Conservation (phyloP, 2,888 invertebrate genomes). For the Nomada hirtipes region DNA sequence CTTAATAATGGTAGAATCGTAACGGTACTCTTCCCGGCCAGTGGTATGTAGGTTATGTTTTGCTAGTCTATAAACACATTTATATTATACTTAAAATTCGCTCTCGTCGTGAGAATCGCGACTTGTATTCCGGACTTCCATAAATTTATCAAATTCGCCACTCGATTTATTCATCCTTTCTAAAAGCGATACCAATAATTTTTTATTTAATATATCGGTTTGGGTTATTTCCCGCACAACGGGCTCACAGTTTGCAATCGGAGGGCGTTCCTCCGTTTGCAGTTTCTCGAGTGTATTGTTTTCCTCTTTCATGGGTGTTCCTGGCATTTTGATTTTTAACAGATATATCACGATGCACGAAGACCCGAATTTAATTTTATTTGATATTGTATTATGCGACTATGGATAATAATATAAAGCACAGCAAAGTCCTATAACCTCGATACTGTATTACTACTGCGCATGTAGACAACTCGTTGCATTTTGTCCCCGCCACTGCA, state of each 20-base stretch:
- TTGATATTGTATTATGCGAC: conserved; percentile 1
- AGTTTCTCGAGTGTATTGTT: conserved; percentile 63
- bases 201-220: conserved; percentile 89
- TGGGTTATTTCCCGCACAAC: conserved; percentile 85
- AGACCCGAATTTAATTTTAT: neutral
- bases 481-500: conserved; percentile 8
- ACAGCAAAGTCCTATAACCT: conserved; percentile 35
- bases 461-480: conserved; percentile 15
- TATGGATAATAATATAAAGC: conserved; percentile 11
- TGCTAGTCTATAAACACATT: neutral
- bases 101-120: conserved; percentile 84
- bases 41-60: conserved; percentile 50
- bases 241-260: conserved; percentile 60
- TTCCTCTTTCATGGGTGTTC: conserved; percentile 75
- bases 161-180: conserved; percentile 85
- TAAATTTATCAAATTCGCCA: conserved; percentile 74
- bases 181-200: conserved; percentile 87
- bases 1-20: conserved; percentile 28
- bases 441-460: neutral
- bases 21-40: conserved; percentile 21
- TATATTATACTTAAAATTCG: conserved; percentile 57
- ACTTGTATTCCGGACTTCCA: conserved; percentile 76
- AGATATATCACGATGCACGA: neutral
- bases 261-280: conserved; percentile 64
- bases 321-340: conserved; percentile 74